Base-by-base conservation (phyloP, 92 coral and sea anemone species). In the Zoanthus gigantus region DNA sequence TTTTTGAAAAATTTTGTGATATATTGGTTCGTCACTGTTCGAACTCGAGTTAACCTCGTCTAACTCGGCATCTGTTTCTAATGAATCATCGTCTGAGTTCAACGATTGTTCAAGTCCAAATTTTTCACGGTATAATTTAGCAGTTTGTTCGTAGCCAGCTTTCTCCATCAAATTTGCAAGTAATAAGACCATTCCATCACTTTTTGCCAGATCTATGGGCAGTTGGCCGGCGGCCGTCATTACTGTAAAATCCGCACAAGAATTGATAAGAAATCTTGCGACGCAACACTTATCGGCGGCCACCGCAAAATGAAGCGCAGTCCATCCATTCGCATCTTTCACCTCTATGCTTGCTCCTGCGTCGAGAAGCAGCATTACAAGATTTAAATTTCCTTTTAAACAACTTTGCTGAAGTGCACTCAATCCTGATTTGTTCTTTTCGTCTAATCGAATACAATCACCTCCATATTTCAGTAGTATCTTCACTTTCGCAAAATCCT, bases 321-420 rank as follows among this genome's bases (percentile, higher is more conserved):
- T 92, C 89, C 92, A 89, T 17, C 98, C 98, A 15, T 92, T 93
- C 17, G 81, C 56, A 85, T 92, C 93, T 44, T 83, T 89, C 16
- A 68, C 71, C 69, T 94, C 98, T 71, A 92, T 77, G 72, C 90
- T 86, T 0, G 95, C 95, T 50, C 95, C 98, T 83, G 91, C 83
- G 56, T 94, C 95, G 16, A 94, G 72, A 54, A 94, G 89, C 18
- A 88, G 37, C 82, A 88, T 92, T 2, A 92, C 93, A 45, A 94
- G 68, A 5, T 74, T 72, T 16, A 88, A 67, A 69, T 92, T 92
- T 3, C 94, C 93, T 56, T 87, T 91, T 34, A 90, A 77, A 79
- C 98, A 94, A 57, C 95, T 92, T 73, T 94, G 98, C 57, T 94
- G 98, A 23, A 94, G 63, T 71, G 98, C 95, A 7, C 93, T 94